Conservation (phyloP, 2,113 vertebrate genomes). For the Sinocyclocheilus anshuiensis region DNA sequence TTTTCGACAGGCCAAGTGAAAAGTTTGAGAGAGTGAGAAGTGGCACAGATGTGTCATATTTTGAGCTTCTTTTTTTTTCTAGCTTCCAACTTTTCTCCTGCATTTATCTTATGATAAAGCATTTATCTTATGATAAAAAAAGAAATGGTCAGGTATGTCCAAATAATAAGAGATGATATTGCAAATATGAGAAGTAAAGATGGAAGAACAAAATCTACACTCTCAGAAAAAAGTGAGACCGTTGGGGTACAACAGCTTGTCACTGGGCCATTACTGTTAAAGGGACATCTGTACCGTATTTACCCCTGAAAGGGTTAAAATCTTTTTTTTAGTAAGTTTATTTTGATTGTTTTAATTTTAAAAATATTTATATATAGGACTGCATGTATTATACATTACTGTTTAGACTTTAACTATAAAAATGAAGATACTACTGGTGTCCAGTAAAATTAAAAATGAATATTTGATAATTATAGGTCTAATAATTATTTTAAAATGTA, state of each 20-base stretch:
- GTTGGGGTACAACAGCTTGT: too few species aligned
- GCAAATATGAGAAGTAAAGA: background rate
- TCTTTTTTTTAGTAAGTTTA: too few species aligned
- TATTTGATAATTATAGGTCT: too few species aligned
- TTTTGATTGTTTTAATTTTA: too few species aligned
- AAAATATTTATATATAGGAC: too few species aligned
- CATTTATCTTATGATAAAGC: background rate
- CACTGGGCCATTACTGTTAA: background rate
- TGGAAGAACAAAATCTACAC: background rate
- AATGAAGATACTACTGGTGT: too few species aligned
- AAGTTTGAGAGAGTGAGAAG: constrained; percentile 16
- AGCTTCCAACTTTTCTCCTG: background rate
- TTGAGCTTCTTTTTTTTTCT: background rate
- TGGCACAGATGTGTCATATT: background rate
- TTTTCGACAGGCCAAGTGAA: constrained; percentile 22
- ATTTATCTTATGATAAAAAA: background rate
- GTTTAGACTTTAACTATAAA: too few species aligned
- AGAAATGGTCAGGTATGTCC: background rate
- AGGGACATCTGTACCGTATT: background rate
- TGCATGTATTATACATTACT: too few species aligned
- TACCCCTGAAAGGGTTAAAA: background rate
- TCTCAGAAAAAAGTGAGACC: background rate
- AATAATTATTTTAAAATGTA: too few species aligned
- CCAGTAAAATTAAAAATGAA: too few species aligned
- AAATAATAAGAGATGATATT: background rate